phyloP scores from a whole-genome alignment of 2,797 vertebrate genomes.

The Alosa sapidissima region DNA sequence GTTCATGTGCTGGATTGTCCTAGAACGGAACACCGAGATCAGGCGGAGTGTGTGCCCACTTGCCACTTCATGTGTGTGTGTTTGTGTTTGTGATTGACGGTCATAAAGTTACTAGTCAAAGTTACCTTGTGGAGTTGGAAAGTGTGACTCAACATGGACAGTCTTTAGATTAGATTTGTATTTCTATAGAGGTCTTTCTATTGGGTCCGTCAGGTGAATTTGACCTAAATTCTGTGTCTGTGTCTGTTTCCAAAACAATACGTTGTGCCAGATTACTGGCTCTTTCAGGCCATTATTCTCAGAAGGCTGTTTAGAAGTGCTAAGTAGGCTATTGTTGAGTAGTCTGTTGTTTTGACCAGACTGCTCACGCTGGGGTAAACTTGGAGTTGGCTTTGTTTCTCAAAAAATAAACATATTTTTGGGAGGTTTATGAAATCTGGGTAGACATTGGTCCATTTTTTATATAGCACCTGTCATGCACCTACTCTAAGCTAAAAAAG shows the following conservation, averaged over 20 bases:
- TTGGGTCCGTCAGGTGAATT: background rate
- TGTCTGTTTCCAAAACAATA: background rate
- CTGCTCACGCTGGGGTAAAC: background rate
- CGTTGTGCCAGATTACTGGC: background rate
- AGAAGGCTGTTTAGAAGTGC: background rate
- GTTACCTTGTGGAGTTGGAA: background rate
- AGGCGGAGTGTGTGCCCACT: background rate
- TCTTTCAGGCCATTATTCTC: background rate
- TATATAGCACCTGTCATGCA: background rate
- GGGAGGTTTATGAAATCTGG: background rate
- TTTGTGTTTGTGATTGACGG: background rate
- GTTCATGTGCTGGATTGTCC: conserved; percentile 3
- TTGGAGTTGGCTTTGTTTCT: background rate
- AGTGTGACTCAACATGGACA: no score
- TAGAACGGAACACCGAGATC: conserved; percentile 29
- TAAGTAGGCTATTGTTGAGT: background rate
- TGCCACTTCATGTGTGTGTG: background rate
- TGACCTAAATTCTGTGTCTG: background rate
- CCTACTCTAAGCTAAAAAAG: background rate
- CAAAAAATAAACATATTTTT: background rate
- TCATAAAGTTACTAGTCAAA: background rate
- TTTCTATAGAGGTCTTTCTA: background rate
- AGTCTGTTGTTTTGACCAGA: background rate
- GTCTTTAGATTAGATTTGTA: no score
- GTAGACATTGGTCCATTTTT: background rate